Base-by-base conservation (phyloP, 1,140 invertebrate genomes). In the Aradophagus sp. region DNA sequence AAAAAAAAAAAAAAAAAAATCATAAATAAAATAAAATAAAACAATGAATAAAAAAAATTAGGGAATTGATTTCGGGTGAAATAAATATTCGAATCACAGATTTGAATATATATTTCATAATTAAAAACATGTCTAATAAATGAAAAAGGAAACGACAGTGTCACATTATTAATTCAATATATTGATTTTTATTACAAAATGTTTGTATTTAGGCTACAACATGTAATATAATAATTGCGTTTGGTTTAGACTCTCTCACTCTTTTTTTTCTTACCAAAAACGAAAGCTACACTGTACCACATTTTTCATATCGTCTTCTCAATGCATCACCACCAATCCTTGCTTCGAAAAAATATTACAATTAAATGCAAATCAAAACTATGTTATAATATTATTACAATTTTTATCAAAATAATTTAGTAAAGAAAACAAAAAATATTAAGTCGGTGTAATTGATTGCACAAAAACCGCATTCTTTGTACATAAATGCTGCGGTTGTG, bases 181-280 rank as follows among this genome's bases (percentile, higher is more conserved):
- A 82, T 79, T 83, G 80, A 83, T 53, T 85, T 85, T 85, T 84
- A 84, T 85, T 84, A 84, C 77, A 85, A 85, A 85, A 84, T 79
- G 77, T 82, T 72, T 82, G 78, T 84, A 78, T 81, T 85, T 83
- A 84, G 80, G 78, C 82, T 85, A 85, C 83, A 85, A 85, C 82
- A 84, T 84, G 82, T 85, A 85, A 84, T 84, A 84, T 85, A 82
- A 84, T 84, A 82, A 84, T 84, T 78, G 80, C 80, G 79, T 85
- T 84, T 84, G 82, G 81, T 85, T 80, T 83, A 85, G 77, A 85
- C 81, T 81, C 77, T 66, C 41, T 62, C 47, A 44, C 58, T 44
- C 35, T n/a, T n/a, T n/a, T n/a, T n/a, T 36, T 42, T 52, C 47
- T 82, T 83, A 82, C 77, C 75, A 75, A 84, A 84, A 78, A 65